phyloP scores from a whole-genome alignment of 2,113 vertebrate genomes.

The Cariama cristata region DNA sequence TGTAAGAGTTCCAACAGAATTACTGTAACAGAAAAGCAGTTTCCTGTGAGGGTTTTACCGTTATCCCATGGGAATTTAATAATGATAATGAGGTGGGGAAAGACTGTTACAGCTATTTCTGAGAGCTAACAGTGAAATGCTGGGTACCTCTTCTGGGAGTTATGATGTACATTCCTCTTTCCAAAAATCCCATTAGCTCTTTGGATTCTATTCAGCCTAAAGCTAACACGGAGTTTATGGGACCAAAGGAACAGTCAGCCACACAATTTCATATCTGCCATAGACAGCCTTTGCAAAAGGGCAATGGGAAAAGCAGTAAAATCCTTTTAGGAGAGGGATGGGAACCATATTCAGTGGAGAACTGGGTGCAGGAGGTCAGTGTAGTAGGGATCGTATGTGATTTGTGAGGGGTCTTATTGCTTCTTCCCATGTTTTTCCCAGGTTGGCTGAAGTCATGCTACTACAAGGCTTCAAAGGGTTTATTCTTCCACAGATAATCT shows the following conservation, averaged over 20 bases:
- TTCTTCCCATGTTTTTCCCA: neutral
- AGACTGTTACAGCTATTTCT: neutral
- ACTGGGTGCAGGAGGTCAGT: neutral
- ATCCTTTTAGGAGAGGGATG: neutral
- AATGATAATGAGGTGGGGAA: neutral
- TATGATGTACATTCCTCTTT: neutral
- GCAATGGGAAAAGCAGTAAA: neutral
- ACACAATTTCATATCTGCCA: neutral
- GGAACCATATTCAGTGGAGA: neutral
- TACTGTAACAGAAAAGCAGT: conserved; percentile 22
- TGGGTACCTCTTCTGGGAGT: neutral
- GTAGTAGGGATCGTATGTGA: neutral
- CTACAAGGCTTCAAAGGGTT: neutral
- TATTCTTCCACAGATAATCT: neutral
- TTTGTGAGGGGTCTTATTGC: neutral
- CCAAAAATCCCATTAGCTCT: neutral
- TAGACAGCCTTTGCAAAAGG: neutral
- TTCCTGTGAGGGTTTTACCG: neutral
- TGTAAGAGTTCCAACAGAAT: conserved; percentile 13
- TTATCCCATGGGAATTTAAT: neutral
- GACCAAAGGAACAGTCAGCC: neutral
- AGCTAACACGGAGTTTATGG: neutral
- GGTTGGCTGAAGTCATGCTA: neutral
- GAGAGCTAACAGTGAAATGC: neutral
- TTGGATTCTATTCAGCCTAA: neutral